Evolutionary conservation across 2,888 invertebrate genomes (phyloP), one percentile per base, ranked within the genome.

Genomic region (Morpho deidamia): DNA sequence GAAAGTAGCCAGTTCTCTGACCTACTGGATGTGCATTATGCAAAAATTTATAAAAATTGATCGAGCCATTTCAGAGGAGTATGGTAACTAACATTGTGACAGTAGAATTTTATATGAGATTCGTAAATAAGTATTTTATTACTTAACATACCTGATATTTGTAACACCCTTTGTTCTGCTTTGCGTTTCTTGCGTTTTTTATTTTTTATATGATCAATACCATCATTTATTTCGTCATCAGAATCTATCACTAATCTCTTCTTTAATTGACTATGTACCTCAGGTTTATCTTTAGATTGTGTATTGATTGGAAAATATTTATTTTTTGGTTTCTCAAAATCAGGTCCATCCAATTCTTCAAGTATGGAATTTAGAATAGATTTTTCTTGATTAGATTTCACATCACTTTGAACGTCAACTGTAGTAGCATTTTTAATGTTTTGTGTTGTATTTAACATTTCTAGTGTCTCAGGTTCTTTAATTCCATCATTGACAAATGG

Each of bases 171-270:
- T 1, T 51, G 34, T 49, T 86, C 78, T 0, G 65, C 60, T 53
- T 76, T 84, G 51, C 69, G 80, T 65, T 78, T 87, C 53, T 81
- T 87, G 0, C 72, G 39, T 53, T 81, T 90, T 58, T 90, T 91
- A 50, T 73, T 79, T 55, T 72, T 82, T 34, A 67, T 74, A 10
- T 59, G 61, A 55, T 56, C 52, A 49, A 41, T 61, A 11, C 56
- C 58, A 47, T 73, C 76, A 56, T 67, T 68, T 0, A 42, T 56
- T 55, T 84, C 85, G 51, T 87, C 87, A 66, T 88, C 88, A 11
- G 88, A 88, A 56, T 88, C 87, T 41, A 89, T 85, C 0, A 78
- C 65, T 45, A 86, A 81, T 61, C 76, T 86, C 63, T 83, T 88
- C 62, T 78, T 85, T 33, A 67, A 46, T 41, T 71, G 69, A 51